Base-by-base conservation (phyloP, 2,888 invertebrate genomes). In the Caenorhabditis parvicauda region DNA sequence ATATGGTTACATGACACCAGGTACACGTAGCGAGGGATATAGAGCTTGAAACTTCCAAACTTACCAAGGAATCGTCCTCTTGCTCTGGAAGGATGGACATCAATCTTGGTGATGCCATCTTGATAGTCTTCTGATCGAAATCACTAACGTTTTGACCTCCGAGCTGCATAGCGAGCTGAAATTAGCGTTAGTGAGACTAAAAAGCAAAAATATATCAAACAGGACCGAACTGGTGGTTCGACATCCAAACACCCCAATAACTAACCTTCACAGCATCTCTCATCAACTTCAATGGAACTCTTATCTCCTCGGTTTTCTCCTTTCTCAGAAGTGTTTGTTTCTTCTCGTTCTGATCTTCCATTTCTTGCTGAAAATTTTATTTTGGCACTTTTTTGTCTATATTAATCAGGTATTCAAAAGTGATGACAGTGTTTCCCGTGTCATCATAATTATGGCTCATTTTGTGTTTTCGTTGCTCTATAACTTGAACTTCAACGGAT, bases 81-180 rank as follows among this genome's bases (percentile, higher is more conserved):
- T 75, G 68, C 19, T 77, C 79, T 7, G 77, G 76, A 28, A 76
- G 69, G 21, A 79, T 59, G 12, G 70, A 70, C 59, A 79, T 65
- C 49, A 79, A 58, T 46, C 79, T 52, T 22, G 79, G 79, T 1
- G 78, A 79, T 35, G 62, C 66, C 54, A 72, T 47, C 46, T 74
- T 77, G 54, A 79, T 43, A 1, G 75, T 79, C 55, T 77, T 79
- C 22, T 75, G 66, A 27, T 79, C 77, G 55, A 79, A 79, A 19
- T 63, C 67, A 1, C 77, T 63, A 6, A 70, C 66, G 52, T 79
- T 76, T 52, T 76, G 54, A n/a, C 78, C 79, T 21, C 69, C 68
- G 42, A 79, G 37, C 42, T 59, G 39, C 61, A 75, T 65, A 2
- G 75, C 78, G 6, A 73, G 42, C 53, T 56, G 28, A n/a, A n/a